These are phyloP conservation scores for Trissoscelio sp. DNA, from an alignment of 2,888 invertebrate species.

Conservation along the genomic window DNA sequence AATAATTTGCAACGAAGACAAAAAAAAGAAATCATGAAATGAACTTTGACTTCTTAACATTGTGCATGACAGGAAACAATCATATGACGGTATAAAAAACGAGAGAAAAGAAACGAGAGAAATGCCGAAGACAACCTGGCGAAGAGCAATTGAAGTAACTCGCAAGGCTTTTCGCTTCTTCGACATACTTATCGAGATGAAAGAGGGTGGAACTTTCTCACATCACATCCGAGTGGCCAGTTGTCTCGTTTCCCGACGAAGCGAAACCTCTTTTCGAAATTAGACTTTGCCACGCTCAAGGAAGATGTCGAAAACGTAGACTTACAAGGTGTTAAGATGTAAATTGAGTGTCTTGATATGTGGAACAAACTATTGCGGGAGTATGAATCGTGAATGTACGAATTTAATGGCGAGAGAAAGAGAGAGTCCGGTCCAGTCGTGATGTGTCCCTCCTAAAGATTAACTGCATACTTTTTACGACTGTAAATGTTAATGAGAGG, in stretches of 20 bases:
- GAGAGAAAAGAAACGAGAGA: conserved; percentile 14
- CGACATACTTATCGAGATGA: conserved; percentile 70
- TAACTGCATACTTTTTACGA: conserved; percentile 63
- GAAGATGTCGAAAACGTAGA: conserved; percentile 62
- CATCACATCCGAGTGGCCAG: conserved; percentile 66
- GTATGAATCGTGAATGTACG: conserved; percentile 27
- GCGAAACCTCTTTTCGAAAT: conserved; percentile 66
- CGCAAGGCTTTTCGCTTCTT: conserved; percentile 66
- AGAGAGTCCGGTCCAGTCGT: conserved; percentile 40
- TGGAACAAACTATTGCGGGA: conserved; percentile 50
- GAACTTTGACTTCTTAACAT: conserved; percentile 4
- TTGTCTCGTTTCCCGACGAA: conserved; percentile 62
- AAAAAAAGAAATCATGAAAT: background rate
- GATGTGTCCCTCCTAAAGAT: conserved; percentile 57
- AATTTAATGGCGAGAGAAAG: conserved; percentile 14
- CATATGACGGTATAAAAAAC: conserved; percentile 39
- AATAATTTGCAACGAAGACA: conserved; percentile 1
- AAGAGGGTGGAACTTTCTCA: conserved; percentile 69
- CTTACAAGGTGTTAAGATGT: conserved; percentile 67
- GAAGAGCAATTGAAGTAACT: conserved; percentile 62
- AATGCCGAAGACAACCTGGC: conserved; percentile 59
- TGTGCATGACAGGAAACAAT: conserved; percentile 59
- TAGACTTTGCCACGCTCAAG: conserved; percentile 68
- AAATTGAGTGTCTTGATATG: conserved; percentile 66
- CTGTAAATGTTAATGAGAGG: conserved; percentile 61